A percentile compares a stretch with the other conserved stretches of the same genome.
phyloP scores from a whole-genome alignment of 2,797 vertebrate genomes.

The Iguana delicatissima region DNA sequence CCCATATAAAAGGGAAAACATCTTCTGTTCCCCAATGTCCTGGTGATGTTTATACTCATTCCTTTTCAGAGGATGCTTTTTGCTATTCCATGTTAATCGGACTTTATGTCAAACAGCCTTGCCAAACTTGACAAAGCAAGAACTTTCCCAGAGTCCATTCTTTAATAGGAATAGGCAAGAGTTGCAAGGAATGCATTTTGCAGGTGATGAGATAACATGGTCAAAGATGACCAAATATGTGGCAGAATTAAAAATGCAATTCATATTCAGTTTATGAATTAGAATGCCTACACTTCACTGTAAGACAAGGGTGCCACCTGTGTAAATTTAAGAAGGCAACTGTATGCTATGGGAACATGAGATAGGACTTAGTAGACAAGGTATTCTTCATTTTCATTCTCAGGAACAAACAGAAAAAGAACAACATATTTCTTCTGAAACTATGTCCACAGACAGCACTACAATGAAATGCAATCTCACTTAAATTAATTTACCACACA shows the following conservation, averaged over 20 bases:
- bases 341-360: not conserved
- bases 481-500: constrained; percentile 56
- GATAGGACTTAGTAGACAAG: not conserved
- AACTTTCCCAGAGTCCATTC: not conserved
- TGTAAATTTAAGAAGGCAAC: not conserved
- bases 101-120: not conserved
- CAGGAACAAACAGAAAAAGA: not conserved
- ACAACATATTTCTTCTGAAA: constrained; percentile 6
- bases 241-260: not conserved
- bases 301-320: not conserved
- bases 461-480: constrained; percentile 22
- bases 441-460: constrained; percentile 18
- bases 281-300: not conserved
- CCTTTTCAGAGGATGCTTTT: not conserved
- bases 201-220: not conserved
- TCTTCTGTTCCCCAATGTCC: not conserved
- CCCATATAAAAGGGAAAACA: not conserved
- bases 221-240: not conserved
- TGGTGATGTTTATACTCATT: not conserved
- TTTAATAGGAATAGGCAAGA: too few species aligned
- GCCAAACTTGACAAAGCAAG: not conserved
- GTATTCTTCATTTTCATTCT: not conserved
- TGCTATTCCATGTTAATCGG: not conserved
- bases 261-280: not conserved
- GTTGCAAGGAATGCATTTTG: not conserved